phyloP scores from a whole-genome alignment of 2,888 invertebrate species.

The Osedax fenrisi region DNA sequence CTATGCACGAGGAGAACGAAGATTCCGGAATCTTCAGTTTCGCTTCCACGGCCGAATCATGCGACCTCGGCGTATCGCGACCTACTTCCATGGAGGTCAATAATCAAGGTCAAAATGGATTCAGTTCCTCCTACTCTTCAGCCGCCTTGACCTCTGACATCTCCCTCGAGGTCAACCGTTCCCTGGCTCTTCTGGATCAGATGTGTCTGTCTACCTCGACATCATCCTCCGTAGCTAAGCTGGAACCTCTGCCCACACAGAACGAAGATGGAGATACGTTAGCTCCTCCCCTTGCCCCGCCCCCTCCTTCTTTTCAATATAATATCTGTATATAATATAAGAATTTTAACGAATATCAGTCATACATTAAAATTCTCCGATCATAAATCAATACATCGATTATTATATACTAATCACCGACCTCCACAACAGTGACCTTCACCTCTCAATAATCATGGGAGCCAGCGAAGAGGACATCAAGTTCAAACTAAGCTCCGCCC shows the following conservation, averaged over 20 bases:
- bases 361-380: too few species aligned
- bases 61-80: too few species aligned
- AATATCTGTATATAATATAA: too few species aligned
- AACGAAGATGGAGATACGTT: neutral
- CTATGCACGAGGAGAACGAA: too few species aligned
- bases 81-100: too few species aligned
- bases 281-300: neutral
- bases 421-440: neutral
- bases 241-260: neutral
- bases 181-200: neutral
- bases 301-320: too few species aligned
- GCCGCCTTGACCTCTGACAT: neutral
- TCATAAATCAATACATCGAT: neutral
- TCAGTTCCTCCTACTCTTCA: neutral
- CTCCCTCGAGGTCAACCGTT: neutral
- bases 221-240: neutral
- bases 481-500: neutral
- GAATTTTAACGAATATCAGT: too few species aligned
- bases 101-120: neutral
- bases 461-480: neutral
- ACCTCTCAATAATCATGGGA: neutral
- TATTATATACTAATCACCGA: neutral
- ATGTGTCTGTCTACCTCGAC: neutral
- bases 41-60: neutral
- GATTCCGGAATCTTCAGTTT: neutral